Conservation (phyloP, 2,888 invertebrate genomes). For the Ischnura elegans region DNA sequence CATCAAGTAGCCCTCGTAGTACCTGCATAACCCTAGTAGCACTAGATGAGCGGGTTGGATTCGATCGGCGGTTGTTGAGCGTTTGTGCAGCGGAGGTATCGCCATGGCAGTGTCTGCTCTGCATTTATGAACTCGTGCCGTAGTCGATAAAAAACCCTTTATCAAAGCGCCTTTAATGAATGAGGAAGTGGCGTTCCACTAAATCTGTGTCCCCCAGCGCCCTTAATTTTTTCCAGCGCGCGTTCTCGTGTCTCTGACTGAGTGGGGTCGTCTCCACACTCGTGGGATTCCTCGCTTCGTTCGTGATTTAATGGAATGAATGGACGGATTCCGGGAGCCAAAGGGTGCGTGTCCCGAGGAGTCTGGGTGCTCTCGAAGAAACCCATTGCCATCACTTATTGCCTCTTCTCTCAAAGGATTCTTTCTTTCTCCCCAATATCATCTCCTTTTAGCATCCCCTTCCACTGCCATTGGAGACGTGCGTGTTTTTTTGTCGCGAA, state of each 20-base stretch:
- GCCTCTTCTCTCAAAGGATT: slow-evolving; percentile 11
- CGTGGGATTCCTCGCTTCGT: background rate
- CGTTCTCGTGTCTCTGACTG: background rate
- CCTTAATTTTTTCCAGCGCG: background rate
- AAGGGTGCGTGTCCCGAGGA: background rate
- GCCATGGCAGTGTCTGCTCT: too few relatives aligned
- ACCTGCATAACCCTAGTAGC: too few relatives aligned
- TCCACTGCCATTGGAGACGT: background rate
- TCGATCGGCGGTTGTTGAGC: too few relatives aligned
- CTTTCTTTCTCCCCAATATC: background rate
- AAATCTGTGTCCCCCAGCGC: background rate
- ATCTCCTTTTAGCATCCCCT: background rate
- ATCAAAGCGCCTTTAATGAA: background rate
- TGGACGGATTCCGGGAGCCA: background rate
- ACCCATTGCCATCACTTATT: slow-evolving; percentile 1
- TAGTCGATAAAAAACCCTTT: background rate
- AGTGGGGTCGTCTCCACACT: background rate
- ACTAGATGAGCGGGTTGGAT: too few relatives aligned
- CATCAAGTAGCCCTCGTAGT: too few relatives aligned
- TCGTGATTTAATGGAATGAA: background rate
- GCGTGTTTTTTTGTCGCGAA: background rate
- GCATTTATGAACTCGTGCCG: background rate
- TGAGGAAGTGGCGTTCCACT: background rate
- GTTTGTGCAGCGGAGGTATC: too few relatives aligned
- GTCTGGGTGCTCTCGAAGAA: background rate